Conservation (phyloP, 2,797 vertebrate species). For the Arrhamphus sclerolepis region DNA sequence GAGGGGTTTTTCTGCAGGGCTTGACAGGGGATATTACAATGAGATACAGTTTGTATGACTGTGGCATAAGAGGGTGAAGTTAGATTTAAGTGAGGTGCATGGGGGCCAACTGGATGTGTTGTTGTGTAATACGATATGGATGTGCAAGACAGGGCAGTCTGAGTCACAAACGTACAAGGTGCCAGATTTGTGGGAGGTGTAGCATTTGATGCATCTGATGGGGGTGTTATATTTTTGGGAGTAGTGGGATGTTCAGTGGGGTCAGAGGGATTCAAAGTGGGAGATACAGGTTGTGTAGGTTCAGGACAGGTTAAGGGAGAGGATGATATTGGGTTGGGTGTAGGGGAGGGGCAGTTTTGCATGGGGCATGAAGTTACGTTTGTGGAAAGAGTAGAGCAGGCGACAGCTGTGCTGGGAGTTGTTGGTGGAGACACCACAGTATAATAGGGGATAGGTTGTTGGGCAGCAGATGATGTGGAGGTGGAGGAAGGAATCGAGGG, state of each 20-base stretch:
- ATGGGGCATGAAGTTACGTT: conserved; percentile 27
- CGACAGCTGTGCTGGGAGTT: conserved; percentile 35
- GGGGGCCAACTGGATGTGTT: conserved; percentile 56
- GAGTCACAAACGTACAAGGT: conserved; percentile 72
- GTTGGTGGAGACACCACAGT: conserved; percentile 61
- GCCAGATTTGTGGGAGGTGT: conserved; percentile 37
- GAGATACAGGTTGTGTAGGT: conserved; percentile 24
- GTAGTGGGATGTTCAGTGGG: conserved; percentile 12
- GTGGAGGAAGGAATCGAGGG: conserved; percentile 40
- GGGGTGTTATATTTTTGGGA: conserved; percentile 21
- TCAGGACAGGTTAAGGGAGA: conserved; percentile 29
- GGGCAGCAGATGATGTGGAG: conserved; percentile 22
- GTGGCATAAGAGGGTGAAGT: conserved; percentile 68
- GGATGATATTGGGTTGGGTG: conserved; percentile 23
- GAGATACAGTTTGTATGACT: conserved; percentile 75
- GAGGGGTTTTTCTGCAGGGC: conserved; percentile 62
- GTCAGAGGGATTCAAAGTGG: conserved; percentile 27
- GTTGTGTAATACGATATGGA: conserved; percentile 77
- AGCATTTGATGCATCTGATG: conserved; percentile 24
- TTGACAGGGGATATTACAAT: conserved; percentile 77
- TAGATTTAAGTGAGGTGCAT: conserved; percentile 41
- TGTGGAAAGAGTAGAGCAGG: conserved; percentile 41
- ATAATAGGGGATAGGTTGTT: conserved; percentile 56
- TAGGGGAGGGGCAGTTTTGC: conserved; percentile 42
- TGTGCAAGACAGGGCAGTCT: conserved; percentile 74